Percentiles rank a stretch among this genome's conserved stretches.
Evolutionary conservation across 2,888 invertebrate species (phyloP).

Genomic region (Eupithecia abbreviata): DNA sequence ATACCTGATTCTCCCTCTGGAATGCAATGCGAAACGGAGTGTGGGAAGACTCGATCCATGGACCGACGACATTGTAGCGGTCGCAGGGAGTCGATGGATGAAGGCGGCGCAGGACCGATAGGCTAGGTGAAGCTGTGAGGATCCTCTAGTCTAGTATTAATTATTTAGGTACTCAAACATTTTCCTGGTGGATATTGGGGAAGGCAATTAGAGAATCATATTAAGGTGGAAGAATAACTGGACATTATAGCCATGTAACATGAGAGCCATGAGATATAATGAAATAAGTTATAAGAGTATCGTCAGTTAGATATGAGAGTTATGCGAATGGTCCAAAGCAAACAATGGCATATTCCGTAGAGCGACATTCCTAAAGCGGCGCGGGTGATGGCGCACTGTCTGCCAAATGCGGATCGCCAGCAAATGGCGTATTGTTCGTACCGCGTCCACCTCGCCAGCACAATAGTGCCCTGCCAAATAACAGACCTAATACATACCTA

Average conservation of each 20-base stretch:
- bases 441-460: not conserved
- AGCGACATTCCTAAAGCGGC: constrained; percentile 22
- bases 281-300: not conserved
- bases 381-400: constrained; percentile 31
- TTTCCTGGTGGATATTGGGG: not conserved
- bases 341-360: constrained; percentile 24
- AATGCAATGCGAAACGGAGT: too few relatives aligned
- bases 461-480: not conserved
- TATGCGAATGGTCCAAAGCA: not conserved
- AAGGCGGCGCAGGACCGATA: too few relatives aligned
- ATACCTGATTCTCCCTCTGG: too few relatives aligned
- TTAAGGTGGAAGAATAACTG: not conserved
- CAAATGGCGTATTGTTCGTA: constrained; percentile 40
- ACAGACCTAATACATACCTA: too few relatives aligned
- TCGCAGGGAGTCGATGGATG: too few relatives aligned
- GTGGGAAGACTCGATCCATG: too few relatives aligned
- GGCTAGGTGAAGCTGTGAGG: too few relatives aligned
- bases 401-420: constrained; percentile 21
- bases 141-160: too few relatives aligned
- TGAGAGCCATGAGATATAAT: not conserved
- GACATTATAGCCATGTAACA: not conserved
- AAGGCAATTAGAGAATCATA: not conserved
- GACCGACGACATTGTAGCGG: too few relatives aligned
- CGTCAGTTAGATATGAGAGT: not conserved
- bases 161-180: too few relatives aligned